Evolutionary conservation across 1,140 invertebrate genomes (phyloP), one percentile per base, ranked within the genome.

Genomic region (Hirudo medicinalis): DNA sequence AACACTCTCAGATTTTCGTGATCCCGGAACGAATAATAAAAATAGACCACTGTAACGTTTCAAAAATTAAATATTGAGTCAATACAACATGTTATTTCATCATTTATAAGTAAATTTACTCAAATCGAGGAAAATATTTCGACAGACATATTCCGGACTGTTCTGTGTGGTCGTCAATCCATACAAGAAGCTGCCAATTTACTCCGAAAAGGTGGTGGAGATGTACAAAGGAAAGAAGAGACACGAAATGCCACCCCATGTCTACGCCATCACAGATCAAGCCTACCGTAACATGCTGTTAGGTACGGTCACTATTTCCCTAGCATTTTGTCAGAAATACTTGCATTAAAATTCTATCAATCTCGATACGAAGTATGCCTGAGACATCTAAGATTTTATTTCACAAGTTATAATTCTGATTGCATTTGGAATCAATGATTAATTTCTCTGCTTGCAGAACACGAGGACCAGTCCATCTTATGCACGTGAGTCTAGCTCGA

Each of bases 201-300:
- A 97, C 85, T 94, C 93, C 77, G 91, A 94, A 84, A 92, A 92
- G 83, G 57, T 60, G 9, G 32, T 99, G 87, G 95, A 99, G 82
- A 86, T 94, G 82, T 99, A 97, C 85, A 98, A 99, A 87, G 96
- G 96, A 74, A 97, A 97, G 83, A 99, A 99, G 84, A 85, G 95
- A 77, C 94, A 98, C 85, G 95, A 99, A 85, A 92, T 97, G 70
- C 96, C 96, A 71, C 96, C 96, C 29, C 96, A 99, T 83, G 94
- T 99, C 60, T 99, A 97, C 84, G 95, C 96, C 79, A 97, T 99
- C 82, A 96, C 96, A 74, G 96, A 99, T 83, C 92, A 89, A 71
- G 94, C 96, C 57, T 99, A 99, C 84, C 88, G 83, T 79, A 94
- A 91, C 63, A 99, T 99, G 96, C 85, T 99, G 75, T 94, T 97